Conservation (phyloP, 2,113 vertebrate species). For the Xiphorhynchus elegans region DNA sequence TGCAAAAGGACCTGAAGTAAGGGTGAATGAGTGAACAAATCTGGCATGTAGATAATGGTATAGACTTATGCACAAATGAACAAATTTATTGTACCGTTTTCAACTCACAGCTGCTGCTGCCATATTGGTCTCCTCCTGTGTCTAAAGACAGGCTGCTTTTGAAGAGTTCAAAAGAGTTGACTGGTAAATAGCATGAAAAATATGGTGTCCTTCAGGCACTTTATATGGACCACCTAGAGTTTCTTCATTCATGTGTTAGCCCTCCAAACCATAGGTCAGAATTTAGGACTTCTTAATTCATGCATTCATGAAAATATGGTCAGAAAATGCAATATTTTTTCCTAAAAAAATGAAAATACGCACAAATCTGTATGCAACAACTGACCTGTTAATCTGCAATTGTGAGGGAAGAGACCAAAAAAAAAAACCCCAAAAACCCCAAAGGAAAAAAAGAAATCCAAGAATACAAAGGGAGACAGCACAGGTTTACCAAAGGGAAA, state of each 20-base stretch:
- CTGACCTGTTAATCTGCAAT: background rate
- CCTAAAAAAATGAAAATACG: background rate
- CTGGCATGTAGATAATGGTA: background rate
- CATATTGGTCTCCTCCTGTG: background rate
- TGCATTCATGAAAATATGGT: background rate
- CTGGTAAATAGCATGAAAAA: background rate
- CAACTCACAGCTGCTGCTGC: background rate
- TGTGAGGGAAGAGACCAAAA: background rate
- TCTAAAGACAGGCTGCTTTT: background rate
- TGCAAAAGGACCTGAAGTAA: background rate
- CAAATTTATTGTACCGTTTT: background rate
- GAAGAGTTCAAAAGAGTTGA: background rate
- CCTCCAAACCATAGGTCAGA: background rate
- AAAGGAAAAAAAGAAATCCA: background rate
- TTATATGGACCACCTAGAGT: background rate
- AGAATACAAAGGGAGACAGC: background rate
- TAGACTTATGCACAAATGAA: background rate
- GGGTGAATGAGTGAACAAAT: background rate
- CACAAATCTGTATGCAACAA: background rate
- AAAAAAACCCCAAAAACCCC: background rate
- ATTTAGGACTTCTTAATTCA: background rate
- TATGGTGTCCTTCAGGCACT: background rate
- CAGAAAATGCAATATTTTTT: background rate
- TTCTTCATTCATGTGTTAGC: background rate
- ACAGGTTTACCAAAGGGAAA: background rate